Conservation (phyloP, 2,797 vertebrate genomes). For the Danionella dracula region DNA sequence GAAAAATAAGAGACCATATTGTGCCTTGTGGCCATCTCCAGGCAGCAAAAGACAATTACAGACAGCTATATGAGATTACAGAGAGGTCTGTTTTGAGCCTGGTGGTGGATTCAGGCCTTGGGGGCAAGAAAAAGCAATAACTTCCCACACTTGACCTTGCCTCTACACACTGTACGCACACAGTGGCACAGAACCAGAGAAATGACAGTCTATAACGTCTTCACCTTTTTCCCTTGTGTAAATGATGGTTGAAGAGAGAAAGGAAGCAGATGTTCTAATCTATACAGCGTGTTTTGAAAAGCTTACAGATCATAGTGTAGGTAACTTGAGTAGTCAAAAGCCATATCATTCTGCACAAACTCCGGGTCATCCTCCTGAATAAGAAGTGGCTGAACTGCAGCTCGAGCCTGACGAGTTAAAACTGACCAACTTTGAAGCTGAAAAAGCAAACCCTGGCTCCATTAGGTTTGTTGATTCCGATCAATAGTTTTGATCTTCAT, state of each 20-base stretch:
- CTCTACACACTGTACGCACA: slow-evolving; percentile 31
- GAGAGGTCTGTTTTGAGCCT: not conserved
- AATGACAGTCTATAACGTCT: slow-evolving; percentile 60
- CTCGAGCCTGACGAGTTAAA: too few species aligned
- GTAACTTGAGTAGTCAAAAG: too few species aligned
- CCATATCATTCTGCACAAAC: too few species aligned
- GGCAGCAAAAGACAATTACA: slow-evolving; percentile 36
- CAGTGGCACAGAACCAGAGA: slow-evolving; percentile 56
- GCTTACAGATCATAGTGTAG: too few species aligned
- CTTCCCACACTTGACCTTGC: slow-evolving; percentile 59
- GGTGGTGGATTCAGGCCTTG: slow-evolving; percentile 16
- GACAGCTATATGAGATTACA: slow-evolving; percentile 23
- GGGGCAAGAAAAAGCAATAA: slow-evolving; percentile 64
- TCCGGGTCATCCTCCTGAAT: too few species aligned
- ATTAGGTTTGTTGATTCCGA: too few species aligned
- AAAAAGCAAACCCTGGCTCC: too few species aligned
- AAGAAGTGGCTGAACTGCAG: too few species aligned
- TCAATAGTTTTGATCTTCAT: too few species aligned
- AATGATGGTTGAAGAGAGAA: not conserved
- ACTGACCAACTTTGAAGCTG: too few species aligned
- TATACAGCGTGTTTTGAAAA: too few species aligned
- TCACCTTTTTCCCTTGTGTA: slow-evolving; percentile 1
- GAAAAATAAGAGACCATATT: slow-evolving; percentile 23
- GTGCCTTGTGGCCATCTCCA: slow-evolving; percentile 8
- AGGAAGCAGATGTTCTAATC: slow-evolving; percentile 23